Percentiles rank a stretch among this genome's conserved stretches.
Conservation (phyloP, 37 sponge, comb jelly and placozoan species). For the Corticium candelabrum region DNA sequence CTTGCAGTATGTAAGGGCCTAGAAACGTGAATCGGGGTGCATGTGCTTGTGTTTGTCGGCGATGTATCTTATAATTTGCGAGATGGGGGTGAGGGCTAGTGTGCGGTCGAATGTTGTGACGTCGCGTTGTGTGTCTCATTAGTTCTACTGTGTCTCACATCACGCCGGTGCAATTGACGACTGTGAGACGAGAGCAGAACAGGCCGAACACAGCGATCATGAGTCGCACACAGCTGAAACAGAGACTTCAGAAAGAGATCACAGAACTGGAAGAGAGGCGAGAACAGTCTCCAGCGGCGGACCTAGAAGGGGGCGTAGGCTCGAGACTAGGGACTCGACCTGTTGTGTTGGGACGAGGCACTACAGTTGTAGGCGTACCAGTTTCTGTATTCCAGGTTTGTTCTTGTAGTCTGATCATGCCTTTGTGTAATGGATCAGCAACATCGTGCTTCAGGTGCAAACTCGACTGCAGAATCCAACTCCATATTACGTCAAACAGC, state of each 20-base stretch:
- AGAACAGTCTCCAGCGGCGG: not conserved
- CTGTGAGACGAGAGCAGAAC: not conserved
- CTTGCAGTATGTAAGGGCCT: too few relatives aligned
- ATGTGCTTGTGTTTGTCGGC: too few relatives aligned
- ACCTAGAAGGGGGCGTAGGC: not conserved
- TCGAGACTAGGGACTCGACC: not conserved
- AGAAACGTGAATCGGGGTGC: too few relatives aligned
- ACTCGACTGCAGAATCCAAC: conserved; percentile 62
- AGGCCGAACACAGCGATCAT: not conserved
- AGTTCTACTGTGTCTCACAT: not conserved
- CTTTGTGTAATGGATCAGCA: too few relatives aligned
- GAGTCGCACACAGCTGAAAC: not conserved
- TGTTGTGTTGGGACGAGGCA: not conserved
- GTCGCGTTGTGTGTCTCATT: too few relatives aligned
- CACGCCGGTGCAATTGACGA: not conserved
- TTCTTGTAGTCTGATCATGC: too few relatives aligned
- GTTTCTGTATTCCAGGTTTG: not conserved
- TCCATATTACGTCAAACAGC: conserved; percentile 36
- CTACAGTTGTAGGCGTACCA: not conserved
- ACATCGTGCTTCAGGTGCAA: conserved; percentile 56
- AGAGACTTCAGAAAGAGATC: not conserved
- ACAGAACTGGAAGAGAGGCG: not conserved
- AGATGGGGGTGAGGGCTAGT: too few relatives aligned
- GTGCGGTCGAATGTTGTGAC: too few relatives aligned
- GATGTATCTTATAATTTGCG: too few relatives aligned